Conservation (phyloP, 2,113 vertebrate genomes). For the Puffinus mauretanicus region DNA sequence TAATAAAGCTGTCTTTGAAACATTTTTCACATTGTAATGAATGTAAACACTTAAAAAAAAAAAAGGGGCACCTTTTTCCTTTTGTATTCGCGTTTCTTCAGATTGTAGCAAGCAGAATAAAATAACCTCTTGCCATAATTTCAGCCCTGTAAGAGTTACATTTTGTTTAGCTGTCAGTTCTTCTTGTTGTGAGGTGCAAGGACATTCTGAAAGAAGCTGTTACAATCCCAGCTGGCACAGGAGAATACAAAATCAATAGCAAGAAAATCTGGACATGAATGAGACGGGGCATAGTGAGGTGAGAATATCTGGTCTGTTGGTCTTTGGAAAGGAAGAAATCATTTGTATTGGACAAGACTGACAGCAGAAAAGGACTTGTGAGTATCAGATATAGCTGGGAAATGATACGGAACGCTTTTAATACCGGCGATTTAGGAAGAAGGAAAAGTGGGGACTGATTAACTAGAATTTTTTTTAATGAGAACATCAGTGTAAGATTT, state of each 20-base stretch:
- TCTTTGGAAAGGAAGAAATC: background rate
- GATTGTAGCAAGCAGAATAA: background rate
- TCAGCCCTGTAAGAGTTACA: background rate
- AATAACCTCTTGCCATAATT: background rate
- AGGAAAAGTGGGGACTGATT: background rate
- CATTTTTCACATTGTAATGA: background rate
- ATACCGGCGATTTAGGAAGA: background rate
- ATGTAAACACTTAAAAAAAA: background rate
- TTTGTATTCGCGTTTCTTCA: background rate
- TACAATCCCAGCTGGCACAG: background rate
- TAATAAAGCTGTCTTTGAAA: background rate
- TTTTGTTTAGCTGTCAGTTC: background rate
- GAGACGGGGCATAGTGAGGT: background rate
- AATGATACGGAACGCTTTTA: background rate
- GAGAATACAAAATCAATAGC: background rate
- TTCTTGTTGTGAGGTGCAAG: background rate
- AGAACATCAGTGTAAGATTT: background rate
- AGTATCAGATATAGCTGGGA: background rate
- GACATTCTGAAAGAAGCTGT: background rate
- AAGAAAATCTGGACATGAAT: background rate
- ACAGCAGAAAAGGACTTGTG: background rate
- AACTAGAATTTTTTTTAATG: background rate
- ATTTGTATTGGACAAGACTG: background rate
- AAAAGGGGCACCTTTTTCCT: background rate
- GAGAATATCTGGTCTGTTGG: background rate